A percentile compares a stretch with the other conserved stretches of the same genome.
These are phyloP conservation scores for Mesocentrotus franciscanus DNA, from an alignment of 53 echinoderm and acorn worm genomes.

Conservation along the genomic window DNA sequence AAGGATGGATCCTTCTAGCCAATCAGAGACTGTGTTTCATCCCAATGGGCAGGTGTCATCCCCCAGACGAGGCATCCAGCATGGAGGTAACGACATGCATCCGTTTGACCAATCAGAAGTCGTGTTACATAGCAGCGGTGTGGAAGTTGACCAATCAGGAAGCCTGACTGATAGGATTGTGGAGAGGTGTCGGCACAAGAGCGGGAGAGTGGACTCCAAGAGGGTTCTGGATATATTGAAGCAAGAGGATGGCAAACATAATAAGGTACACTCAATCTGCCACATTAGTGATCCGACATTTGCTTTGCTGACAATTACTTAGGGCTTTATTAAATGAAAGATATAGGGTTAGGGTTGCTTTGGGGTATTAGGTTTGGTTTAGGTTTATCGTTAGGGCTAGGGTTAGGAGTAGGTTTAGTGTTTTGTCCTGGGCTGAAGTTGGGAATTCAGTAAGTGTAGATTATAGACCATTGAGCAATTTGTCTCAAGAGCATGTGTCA, in stretches of 20 bases:
- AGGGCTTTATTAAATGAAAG: no score
- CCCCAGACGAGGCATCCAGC: background rate
- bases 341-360: no score
- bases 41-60: background rate
- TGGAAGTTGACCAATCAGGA: slow-evolving; percentile 54
- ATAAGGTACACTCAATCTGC: slow-evolving; percentile 48
- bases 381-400: no score
- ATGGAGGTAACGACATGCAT: background rate
- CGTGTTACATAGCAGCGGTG: background rate
- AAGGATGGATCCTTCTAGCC: background rate
- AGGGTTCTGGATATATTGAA: slow-evolving; percentile 65
- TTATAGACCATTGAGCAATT: no score
- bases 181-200: slow-evolving; percentile 40
- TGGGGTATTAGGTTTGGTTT: no score
- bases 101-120: slow-evolving; percentile 25
- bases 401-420: no score
- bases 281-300: background rate
- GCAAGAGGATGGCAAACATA: slow-evolving; percentile 66
- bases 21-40: background rate
- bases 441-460: no score
- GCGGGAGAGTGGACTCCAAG: slow-evolving; percentile 64
- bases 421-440: no score
- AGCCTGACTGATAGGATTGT: slow-evolving; percentile 59
- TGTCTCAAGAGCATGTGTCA: no score
- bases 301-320: no score